Evolutionary conservation across 2,888 invertebrate species (phyloP).

Genomic region (Notodonta ziczac): DNA sequence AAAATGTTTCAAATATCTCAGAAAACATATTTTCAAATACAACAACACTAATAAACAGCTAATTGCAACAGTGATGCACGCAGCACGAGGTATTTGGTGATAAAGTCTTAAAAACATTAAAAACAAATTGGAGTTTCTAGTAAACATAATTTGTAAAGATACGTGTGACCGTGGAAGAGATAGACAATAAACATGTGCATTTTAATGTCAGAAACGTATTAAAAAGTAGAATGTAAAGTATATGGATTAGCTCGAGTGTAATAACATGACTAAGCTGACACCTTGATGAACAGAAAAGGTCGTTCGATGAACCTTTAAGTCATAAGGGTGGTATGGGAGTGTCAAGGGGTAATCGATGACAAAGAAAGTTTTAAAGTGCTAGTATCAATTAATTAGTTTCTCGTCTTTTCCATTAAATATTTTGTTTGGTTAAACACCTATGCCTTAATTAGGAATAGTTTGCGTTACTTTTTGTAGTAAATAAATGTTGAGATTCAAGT

Average conservation of each 20-base stretch:
- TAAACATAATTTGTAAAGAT: constrained; percentile 9
- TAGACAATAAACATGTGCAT: constrained; percentile 39
- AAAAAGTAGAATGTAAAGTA: neutral
- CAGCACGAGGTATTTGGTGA: constrained; percentile 10
- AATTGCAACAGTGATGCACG: constrained; percentile 9
- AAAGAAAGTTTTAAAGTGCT: constrained; percentile 11
- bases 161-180: neutral
- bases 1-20: neutral
- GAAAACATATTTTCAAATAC: constrained; percentile 6
- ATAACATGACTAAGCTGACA: constrained; percentile 59
- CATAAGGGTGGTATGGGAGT: constrained; percentile 36
- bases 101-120: constrained; percentile 9
- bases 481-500: too few relatives aligned
- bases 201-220: too few relatives aligned
- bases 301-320: constrained; percentile 61
- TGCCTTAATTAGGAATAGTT: neutral
- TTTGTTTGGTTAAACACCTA: neutral
- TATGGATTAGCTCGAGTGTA: constrained; percentile 26
- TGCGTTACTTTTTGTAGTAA: too few relatives aligned
- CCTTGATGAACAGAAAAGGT: constrained; percentile 59
- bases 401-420: neutral
- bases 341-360: constrained; percentile 43
- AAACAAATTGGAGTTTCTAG: constrained; percentile 15
- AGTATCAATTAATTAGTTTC: neutral
- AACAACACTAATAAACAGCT: constrained; percentile 11